Conservation (phyloP, 2,797 vertebrate genomes). For the Hoplostethus atlanticus region DNA sequence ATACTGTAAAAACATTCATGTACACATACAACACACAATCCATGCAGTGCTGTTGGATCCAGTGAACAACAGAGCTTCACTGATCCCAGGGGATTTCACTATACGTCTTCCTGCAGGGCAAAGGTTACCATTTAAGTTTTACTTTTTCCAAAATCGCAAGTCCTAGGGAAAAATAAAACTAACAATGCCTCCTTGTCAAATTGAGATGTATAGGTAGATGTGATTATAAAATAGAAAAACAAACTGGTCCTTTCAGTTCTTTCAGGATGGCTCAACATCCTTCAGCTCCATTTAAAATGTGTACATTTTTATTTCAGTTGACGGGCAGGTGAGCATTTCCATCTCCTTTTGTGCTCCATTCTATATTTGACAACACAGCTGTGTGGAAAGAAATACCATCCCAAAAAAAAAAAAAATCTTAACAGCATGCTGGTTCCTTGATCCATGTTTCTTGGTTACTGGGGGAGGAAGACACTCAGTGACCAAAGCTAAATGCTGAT, state of each 20-base stretch:
- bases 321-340: not conserved
- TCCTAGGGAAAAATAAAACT: constrained; percentile 40
- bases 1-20: constrained; percentile 55
- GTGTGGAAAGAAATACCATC: constrained; percentile 31
- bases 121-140: constrained; percentile 40
- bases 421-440: constrained; percentile 33
- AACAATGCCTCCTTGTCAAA: constrained; percentile 25
- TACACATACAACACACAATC: constrained; percentile 61
- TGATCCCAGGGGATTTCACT: constrained; percentile 31
- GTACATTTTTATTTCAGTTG: not conserved
- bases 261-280: constrained; percentile 19
- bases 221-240: constrained; percentile 10
- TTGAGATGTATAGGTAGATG: constrained; percentile 22
- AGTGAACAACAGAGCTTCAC: constrained; percentile 32
- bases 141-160: constrained; percentile 21
- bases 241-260: constrained; percentile 10
- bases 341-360: constrained; percentile 41
- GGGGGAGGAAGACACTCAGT: constrained; percentile 16
- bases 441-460: constrained; percentile 16
- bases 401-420: constrained; percentile 6
- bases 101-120: constrained; percentile 54
- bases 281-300: not conserved
- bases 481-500: constrained; percentile 9
- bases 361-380: not conserved
- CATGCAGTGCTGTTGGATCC: constrained; percentile 70